Base-by-base conservation (phyloP, 2,113 vertebrate genomes). In the Mionectes macconnelli region DNA sequence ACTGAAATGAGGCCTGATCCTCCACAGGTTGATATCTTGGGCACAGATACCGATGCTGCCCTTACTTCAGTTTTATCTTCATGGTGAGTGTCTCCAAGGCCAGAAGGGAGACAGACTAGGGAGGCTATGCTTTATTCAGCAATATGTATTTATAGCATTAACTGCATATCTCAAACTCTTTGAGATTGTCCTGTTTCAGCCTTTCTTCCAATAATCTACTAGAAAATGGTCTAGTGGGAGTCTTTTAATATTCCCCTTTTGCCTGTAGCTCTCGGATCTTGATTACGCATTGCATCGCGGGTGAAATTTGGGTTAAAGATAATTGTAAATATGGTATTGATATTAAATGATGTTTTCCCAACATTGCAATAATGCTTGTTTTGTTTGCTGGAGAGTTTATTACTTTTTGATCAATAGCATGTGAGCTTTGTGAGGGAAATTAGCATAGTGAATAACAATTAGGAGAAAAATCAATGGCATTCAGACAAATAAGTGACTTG, bases 381-480 rank as follows among this genome's bases (percentile, higher is more conserved):
- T 98, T 98, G 98, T 98, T 98, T 98, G 98, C 98, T 97, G 97
- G 98, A 98, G 98, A 98, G 98, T 99, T 99, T 98, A 99, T 99
- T 98, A 98, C 98, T 98, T 98, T 97, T 96, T 97, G 98, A 99
- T 99, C 99, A 98, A 99, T 99, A 98, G 94, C 96, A 98, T 98
- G 97, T 98, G 98, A 98, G 98, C 99, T 99, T 99, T 99, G 98
- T 99, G 98, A 98, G 98, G 97, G 97, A 98, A 98, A 99, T 99
- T 99, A 99, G 98, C 98, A 98, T 98, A 98, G 98, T 98, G 98
- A 99, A 98, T 99, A 99, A 98, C 98, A 98, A 99, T 99, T 98
- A 99, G 98, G 98, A 93, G 93, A 98, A 97, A 98, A 98, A 99
- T 99, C 99, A 97, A 99, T 99, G 96, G 97, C 98, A 98, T 98